Evolutionary conservation across 2,888 invertebrate genomes (phyloP), one percentile per base, ranked within the genome.

Genomic region (Brachypterus glaber): DNA sequence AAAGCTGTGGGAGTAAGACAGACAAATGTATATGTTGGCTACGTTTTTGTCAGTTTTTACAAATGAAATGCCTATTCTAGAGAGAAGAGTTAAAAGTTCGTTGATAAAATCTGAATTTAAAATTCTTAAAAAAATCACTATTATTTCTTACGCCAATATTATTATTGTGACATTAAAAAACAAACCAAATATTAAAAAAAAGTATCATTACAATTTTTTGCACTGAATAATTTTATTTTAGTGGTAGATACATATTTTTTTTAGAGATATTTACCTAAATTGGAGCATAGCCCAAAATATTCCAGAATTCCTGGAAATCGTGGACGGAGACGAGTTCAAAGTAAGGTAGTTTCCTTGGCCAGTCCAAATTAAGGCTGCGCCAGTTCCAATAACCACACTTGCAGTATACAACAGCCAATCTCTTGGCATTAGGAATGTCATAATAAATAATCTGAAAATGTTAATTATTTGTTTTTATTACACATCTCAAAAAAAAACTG

Each of bases 221-320:
- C n/a, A n/a, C n/a, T n/a, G n/a, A n/a, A n/a, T n/a, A 9, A 29
- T 29, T 8, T 29, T 9, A 9, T 7, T 29, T 29, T 29, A n/a
- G 11, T 9, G 12, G 11, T n/a, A n/a, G n/a, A n/a, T n/a, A n/a
- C n/a, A n/a, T n/a, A n/a, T n/a, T n/a, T n/a, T n/a, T n/a, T n/a
- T n/a, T n/a, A n/a, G n/a, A 29, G 5, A 15, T 31, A 8, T 13
- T 47, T 61, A 85, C 87, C 87, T 88, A 70, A 82, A 82, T 63
- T 96, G 95, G 46, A 95, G 72, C 68, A 97, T 77, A 0, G 95
- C 95, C 96, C 96, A 97, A 65, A 97, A 97, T 32, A 97, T 73
- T 8, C 96, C 95, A 8, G 92, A 90, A 67, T 97, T 95, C 50
- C 95, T 74, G 5, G 90, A 84, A 60, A 96, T 91, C 1, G 90